Base-by-base conservation (phyloP, 1,140 invertebrate genomes). In the Bombus waltoni region DNA sequence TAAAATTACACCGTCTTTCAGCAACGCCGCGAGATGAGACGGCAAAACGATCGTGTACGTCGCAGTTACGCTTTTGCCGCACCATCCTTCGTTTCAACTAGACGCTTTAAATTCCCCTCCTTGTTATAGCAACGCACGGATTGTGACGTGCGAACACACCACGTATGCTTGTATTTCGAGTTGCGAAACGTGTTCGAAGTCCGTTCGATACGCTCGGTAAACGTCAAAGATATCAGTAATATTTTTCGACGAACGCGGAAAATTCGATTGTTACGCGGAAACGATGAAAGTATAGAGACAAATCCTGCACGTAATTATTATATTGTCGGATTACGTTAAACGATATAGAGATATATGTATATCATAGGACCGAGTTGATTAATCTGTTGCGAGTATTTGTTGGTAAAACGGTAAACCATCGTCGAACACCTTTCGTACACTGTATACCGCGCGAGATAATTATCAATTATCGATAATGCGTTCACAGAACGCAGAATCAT, bases 401-500 rank as follows among this genome's bases (percentile, higher is more conserved):
- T n/a, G 28, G 28, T 28, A 35, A 25, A n/a, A 22, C 8, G 1
- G 13, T 38, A 35, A 44, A 78, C 1, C 25, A 83, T 32, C 76
- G 11, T 85, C 84, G 84, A 81, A 81, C 84, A 70, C 83, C 65
- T 89, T 81, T 90, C 85, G 89, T 57, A 53, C 57, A 72, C 40
- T 47, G n/a, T 70, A 57, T 59, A 66, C 47, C 72, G 73, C 70
- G 70, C 59, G 42, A 65, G 11, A 83, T 32, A 81, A 70, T 59
- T 77, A 70, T 44, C 2, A 73, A 40, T 83, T 75, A 74, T 84
- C 35, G 73, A 74, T 62, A 28, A 84, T 10, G 38, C 66, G 65
- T 91, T 87, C 83, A 78, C 68, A 44, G 68, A 65, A 84, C 85
- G 86, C 84, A 76, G 85, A 32, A 40, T 83, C 73, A 57, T 71